Evolutionary conservation across 2,888 invertebrate species (phyloP).

Genomic region (Ypsolopha scabrella): DNA sequence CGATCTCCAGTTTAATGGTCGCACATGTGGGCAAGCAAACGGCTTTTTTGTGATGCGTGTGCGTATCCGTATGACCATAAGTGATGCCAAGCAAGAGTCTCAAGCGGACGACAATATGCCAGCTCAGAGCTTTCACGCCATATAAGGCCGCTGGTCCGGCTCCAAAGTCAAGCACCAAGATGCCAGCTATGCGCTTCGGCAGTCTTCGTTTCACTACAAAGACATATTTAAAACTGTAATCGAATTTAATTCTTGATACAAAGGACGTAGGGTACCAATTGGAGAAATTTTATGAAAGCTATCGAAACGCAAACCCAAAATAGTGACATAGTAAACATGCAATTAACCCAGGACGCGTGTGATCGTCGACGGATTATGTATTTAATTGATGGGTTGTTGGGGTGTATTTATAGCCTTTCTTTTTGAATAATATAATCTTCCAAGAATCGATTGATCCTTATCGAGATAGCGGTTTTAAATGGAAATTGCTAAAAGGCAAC

Average conservation of each 20-base stretch:
- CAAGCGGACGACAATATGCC: slow-evolving; percentile 47
- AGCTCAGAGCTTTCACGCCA: slow-evolving; percentile 62
- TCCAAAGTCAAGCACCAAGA: slow-evolving; percentile 3
- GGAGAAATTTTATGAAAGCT: too few relatives aligned
- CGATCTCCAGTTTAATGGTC: neutral
- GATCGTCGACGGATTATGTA: slow-evolving; percentile 54
- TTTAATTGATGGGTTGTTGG: slow-evolving; percentile 50
- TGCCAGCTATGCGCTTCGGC: too few relatives aligned
- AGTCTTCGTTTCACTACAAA: too few relatives aligned
- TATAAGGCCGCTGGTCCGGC: slow-evolving; percentile 39
- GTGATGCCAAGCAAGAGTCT: slow-evolving; percentile 23
- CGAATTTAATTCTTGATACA: too few relatives aligned
- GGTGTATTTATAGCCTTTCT: slow-evolving; percentile 31
- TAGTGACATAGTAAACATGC: slow-evolving; percentile 44
- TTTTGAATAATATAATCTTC: slow-evolving; percentile 3
- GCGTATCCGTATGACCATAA: slow-evolving; percentile 42
- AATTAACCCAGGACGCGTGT: slow-evolving; percentile 44
- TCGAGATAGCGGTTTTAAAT: too few relatives aligned
- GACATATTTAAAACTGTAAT: too few relatives aligned
- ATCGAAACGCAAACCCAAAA: too few relatives aligned
- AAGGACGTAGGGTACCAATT: too few relatives aligned
- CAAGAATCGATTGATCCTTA: too few relatives aligned
- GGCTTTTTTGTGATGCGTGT: slow-evolving; percentile 16
- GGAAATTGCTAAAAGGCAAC: too few relatives aligned
- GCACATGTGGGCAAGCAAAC: slow-evolving; percentile 1